Percentiles rank a stretch among this genome's conserved stretches.
Evolutionary conservation across 2,797 vertebrate species (phyloP).

Genomic region (Peromyscus aztecus): DNA sequence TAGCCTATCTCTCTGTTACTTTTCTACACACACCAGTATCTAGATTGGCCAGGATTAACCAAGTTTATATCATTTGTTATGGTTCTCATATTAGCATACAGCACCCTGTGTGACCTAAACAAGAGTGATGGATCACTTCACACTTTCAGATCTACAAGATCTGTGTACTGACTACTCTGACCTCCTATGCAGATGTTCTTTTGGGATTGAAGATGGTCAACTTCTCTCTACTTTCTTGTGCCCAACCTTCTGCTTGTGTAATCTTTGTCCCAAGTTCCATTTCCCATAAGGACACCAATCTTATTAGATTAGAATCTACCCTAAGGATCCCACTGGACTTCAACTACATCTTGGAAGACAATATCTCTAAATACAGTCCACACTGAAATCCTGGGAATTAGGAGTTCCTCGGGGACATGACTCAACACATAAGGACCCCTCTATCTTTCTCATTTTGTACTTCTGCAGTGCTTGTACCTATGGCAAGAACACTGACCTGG

Average conservation of each 20-base stretch:
- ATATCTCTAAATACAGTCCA: not conserved
- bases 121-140: not conserved
- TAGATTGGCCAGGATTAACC: not conserved
- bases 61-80: not conserved
- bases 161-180: not conserved
- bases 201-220: not conserved
- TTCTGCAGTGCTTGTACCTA: conserved; percentile 94
- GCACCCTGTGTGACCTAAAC: not conserved
- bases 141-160: not conserved
- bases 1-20: not conserved
- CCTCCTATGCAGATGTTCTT: not conserved
- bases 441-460: conserved; percentile 26
- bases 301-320: not conserved
- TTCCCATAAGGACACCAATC: not conserved
- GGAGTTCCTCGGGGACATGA: not conserved
- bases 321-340: not conserved
- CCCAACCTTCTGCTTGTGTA: not conserved
- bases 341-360: not conserved
- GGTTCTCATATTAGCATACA: not conserved
- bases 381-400: not conserved
- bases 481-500: conserved; percentile 95
- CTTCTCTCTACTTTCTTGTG: not conserved
- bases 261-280: not conserved
- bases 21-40: not conserved
- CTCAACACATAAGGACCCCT: not conserved